Evolutionary conservation across 2,113 vertebrate genomes (phyloP).

Genomic region (Dipodomys stephensi): DNA sequence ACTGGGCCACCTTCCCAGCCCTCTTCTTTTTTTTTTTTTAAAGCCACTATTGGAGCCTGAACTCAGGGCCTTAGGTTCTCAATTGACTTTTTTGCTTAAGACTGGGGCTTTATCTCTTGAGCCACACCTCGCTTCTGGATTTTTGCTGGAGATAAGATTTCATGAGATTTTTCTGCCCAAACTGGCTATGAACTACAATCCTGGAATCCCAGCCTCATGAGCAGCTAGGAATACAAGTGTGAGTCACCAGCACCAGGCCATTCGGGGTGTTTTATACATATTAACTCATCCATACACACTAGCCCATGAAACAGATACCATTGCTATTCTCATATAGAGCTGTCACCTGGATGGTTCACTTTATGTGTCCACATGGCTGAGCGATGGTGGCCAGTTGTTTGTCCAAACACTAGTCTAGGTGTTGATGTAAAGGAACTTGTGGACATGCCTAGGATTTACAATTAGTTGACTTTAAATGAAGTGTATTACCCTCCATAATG

Average conservation of each 20-base stretch:
- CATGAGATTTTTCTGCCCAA: too few species aligned
- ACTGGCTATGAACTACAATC: too few species aligned
- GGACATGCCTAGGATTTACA: neutral
- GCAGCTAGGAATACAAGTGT: too few species aligned
- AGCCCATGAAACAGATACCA: neutral
- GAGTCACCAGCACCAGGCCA: neutral
- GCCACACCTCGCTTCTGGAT: too few species aligned
- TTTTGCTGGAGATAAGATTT: too few species aligned
- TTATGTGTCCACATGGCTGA: neutral
- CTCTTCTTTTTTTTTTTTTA: too few species aligned
- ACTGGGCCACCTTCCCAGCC: too few species aligned
- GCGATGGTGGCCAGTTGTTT: neutral
- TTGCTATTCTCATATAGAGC: neutral
- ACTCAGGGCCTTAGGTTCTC: too few species aligned
- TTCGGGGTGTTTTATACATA: neutral
- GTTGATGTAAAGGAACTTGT: neutral
- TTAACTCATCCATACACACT: neutral
- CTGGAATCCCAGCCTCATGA: too few species aligned
- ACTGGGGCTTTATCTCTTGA: too few species aligned
- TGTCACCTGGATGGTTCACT: neutral
- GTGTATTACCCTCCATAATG: neutral
- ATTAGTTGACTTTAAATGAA: neutral
- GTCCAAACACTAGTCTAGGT: neutral
- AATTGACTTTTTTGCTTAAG: too few species aligned
- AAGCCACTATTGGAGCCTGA: too few species aligned